phyloP scores from a whole-genome alignment of 1,140 invertebrate genomes.

The Lutraria rhynchaena region DNA sequence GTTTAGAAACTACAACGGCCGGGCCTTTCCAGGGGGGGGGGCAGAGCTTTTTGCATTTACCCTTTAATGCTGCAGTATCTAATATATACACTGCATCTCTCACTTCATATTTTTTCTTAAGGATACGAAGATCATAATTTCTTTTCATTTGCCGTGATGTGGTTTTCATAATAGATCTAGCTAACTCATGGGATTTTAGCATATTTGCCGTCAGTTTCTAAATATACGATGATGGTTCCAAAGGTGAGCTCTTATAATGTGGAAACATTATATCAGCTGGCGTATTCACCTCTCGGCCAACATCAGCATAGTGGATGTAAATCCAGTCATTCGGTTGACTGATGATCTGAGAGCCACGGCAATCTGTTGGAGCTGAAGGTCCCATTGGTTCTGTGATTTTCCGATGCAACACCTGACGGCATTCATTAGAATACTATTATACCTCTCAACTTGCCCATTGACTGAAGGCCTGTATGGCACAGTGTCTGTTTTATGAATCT shows the following conservation, averaged over 20 bases:
- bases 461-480: slow-evolving; percentile 6
- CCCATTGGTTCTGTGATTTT: slow-evolving; percentile 1
- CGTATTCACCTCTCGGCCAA: not conserved
- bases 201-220: not conserved
- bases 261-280: slow-evolving; percentile 5
- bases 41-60: no score
- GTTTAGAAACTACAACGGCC: no score
- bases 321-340: not conserved
- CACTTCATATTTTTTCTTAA: no score
- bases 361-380: slow-evolving; percentile 15
- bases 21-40: no score
- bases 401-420: slow-evolving; percentile 19
- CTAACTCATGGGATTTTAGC: not conserved
- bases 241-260: no score
- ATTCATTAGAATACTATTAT: slow-evolving; percentile 59
- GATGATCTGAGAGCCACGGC: slow-evolving; percentile 4
- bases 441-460: slow-evolving; percentile 24
- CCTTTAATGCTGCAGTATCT: no score
- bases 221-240: no score
- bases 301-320: slow-evolving; percentile 1
- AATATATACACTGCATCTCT: no score
- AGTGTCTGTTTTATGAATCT: slow-evolving; percentile 13
- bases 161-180: not conserved
- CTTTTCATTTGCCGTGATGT: no score
- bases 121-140: no score